Conservation (phyloP, 2,888 invertebrate genomes). For the Spodoptera picta region DNA sequence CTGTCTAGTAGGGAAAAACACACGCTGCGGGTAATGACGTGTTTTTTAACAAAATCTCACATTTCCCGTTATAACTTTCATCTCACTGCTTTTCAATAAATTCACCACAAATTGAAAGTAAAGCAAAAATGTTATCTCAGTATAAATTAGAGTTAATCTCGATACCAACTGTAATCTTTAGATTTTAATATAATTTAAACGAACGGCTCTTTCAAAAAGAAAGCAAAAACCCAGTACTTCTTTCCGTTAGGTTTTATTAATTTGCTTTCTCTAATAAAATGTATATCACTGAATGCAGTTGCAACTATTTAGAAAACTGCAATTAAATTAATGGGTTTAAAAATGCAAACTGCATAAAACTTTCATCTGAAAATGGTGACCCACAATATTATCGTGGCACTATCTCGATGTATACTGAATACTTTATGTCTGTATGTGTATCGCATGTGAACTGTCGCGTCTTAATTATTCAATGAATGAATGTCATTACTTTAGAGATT, state of each 20-base stretch:
- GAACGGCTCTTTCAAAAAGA: conserved; percentile 44
- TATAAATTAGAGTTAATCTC: no score
- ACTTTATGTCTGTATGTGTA: background rate
- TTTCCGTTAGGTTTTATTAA: conserved; percentile 38
- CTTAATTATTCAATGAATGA: no score
- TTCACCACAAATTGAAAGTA: no score
- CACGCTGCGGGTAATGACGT: conserved; percentile 31
- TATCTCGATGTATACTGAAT: background rate
- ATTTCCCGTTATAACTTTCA: no score
- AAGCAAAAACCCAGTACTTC: conserved; percentile 56
- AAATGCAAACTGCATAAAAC: conserved; percentile 3
- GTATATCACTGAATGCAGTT: conserved; percentile 35
- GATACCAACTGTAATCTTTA: conserved; percentile 10
- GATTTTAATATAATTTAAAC: conserved; percentile 19
- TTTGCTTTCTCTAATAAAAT: conserved; percentile 53
- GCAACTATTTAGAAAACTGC: conserved; percentile 26
- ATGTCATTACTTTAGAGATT: no score
- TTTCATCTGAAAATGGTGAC: conserved; percentile 10
- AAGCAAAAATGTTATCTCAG: no score
- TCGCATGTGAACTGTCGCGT: no score
- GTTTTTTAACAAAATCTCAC: conserved; percentile 24
- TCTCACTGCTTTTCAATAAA: no score
- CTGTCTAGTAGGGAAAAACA: conserved; percentile 31
- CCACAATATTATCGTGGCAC: conserved; percentile 1
- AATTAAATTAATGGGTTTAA: conserved; percentile 6